phyloP scores from a whole-genome alignment of 1,140 invertebrate species.

The Babylonia areolata region DNA sequence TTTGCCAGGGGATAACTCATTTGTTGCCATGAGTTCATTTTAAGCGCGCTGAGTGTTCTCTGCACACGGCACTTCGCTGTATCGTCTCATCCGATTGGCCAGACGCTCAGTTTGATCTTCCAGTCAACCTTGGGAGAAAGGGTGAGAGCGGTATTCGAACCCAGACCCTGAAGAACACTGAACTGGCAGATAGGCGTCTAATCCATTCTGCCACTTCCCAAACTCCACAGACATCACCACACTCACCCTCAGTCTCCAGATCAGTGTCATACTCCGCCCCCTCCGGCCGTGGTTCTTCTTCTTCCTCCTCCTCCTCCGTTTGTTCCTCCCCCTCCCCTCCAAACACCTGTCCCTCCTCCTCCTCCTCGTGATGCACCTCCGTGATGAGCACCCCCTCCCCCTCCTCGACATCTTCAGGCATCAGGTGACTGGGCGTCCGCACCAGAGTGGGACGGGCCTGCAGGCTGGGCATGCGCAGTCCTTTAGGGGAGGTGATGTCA shows the following conservation, averaged over 20 bases:
- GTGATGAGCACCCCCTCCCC: slow-evolving; percentile 77
- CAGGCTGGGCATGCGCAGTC: slow-evolving; percentile 44
- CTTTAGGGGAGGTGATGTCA: slow-evolving; percentile 4
- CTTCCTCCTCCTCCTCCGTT: slow-evolving; percentile 29
- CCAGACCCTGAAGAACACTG: no score
- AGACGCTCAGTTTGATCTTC: no score
- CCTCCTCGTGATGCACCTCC: slow-evolving; percentile 44
- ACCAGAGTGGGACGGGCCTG: slow-evolving; percentile 44
- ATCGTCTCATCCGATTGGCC: no score
- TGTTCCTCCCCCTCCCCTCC: slow-evolving; percentile 74
- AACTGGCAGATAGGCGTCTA: no score
- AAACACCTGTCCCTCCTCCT: slow-evolving; percentile 32
- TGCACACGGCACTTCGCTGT: no score
- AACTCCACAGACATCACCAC: neutral
- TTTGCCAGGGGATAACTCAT: no score
- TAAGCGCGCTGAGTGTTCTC: no score
- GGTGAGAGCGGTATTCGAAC: no score
- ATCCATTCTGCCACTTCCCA: no score
- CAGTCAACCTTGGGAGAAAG: no score
- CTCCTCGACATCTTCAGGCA: slow-evolving; percentile 1
- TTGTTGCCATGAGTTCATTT: no score
- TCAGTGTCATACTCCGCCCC: slow-evolving; percentile 64
- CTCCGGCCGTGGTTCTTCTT: slow-evolving; percentile 10
- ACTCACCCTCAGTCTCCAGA: slow-evolving; percentile 60
- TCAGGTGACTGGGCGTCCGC: slow-evolving; percentile 44